Conservation (phyloP, 2,113 vertebrate species). For the Cyprinus carpio region DNA sequence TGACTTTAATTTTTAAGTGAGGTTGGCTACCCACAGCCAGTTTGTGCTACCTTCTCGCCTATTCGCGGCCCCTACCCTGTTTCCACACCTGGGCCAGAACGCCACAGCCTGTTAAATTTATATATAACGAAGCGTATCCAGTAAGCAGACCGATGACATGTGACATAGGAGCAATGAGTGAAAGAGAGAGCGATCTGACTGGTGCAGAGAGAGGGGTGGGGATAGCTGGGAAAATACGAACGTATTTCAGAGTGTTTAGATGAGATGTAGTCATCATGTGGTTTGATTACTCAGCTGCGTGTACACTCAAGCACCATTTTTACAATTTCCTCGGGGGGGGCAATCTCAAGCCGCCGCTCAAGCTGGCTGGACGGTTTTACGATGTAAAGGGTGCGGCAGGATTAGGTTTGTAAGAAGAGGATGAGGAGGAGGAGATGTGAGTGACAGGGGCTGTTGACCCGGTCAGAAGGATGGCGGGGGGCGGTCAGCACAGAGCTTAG, state of each 20-base stretch:
- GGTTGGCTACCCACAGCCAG: not conserved
- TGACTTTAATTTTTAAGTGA: conserved; percentile 70
- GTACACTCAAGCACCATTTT: conserved; percentile 12
- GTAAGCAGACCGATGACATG: not conserved
- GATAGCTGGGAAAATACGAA: not conserved
- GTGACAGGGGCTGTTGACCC: not conserved
- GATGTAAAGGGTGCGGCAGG: conserved; percentile 35
- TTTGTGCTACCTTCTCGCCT: conserved; percentile 53
- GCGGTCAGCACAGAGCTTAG: not conserved
- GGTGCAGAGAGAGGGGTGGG: conserved; percentile 5
- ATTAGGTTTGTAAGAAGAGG: conserved; percentile 45
- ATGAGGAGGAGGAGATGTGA: conserved; percentile 25
- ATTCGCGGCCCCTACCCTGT: too few species aligned
- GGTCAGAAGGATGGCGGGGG: not conserved
- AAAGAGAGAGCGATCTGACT: not conserved
- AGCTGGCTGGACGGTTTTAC: not conserved
- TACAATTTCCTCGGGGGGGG: conserved; percentile 31
- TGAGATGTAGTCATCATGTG: not conserved
- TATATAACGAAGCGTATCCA: conserved; percentile 74
- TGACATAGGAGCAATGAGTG: conserved; percentile 44
- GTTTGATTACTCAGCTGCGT: not conserved
- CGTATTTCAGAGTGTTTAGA: not conserved
- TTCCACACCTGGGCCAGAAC: too few species aligned
- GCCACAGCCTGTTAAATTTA: conserved; percentile 74
- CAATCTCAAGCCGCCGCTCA: not conserved